Base-by-base conservation (phyloP, 1,140 invertebrate genomes). In the Babylonia areolata region DNA sequence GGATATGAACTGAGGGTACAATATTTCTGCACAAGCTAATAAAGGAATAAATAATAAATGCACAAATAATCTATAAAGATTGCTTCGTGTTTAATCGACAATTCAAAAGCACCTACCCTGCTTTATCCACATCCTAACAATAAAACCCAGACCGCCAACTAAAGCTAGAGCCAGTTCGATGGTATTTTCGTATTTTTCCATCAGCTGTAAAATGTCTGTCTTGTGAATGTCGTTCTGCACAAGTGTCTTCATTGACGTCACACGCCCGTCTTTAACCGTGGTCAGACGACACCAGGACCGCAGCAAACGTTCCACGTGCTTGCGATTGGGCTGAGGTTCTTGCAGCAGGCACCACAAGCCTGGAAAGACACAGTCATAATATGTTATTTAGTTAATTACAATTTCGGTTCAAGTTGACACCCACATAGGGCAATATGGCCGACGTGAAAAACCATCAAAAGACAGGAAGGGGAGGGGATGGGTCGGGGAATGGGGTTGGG, bases 281-380 rank as follows among this genome's bases (percentile, higher is more conserved):
- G 90, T 92, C n/a, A 93, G 86, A n/a, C 92, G 89, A 88, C 91
- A 93, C 92, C 92, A 93, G 42, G 91, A 91, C 54, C 88, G 90
- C 37, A 93, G 83, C 35, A 93, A 83, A 39, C 83, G 88, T 85
- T 93, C 90, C n/a, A 93, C 89, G 46, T 88, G 69, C 40, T 88
- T 85, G 39, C 87, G 75, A 84, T 93, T 91, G 28, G 91, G 91
- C 78, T 91, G 88, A 23, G 86, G 79, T 20, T 87, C 87, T 40
- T 85, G 86, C n/a, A 93, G 54, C 0, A 90, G 89, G 33, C 87
- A 86, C 91, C 92, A 93, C 31, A 93, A 84, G 31, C 92, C 92
- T 93, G 40, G 2, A 88, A 87, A 71, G 77, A 79, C 79, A 81
- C 35, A n/a, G n/a, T n/a, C n/a, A n/a, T n/a, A n/a, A n/a, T n/a